Evolutionary conservation across 2,797 vertebrate genomes (phyloP), one percentile per base, ranked within the genome.

Genomic region (Peromyscus aztecus): DNA sequence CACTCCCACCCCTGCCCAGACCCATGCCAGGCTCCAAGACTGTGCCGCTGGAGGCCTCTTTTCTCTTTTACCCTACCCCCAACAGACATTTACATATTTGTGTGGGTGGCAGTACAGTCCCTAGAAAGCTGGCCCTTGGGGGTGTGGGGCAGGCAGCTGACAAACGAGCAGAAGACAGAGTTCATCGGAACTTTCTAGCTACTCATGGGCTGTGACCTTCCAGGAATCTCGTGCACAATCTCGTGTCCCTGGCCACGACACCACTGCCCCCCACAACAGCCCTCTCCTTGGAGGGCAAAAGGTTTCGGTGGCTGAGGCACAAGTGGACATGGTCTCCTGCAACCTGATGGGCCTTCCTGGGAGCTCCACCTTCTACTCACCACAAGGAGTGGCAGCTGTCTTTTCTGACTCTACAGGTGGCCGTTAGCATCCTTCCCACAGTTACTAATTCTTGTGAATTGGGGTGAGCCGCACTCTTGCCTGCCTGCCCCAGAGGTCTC

Each of bases 181-280:
- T 11, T 12, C 29, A 1, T 49, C 12, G n/a, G 55, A 6, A 71
- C 16, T 75, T 52, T 16, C 73, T 0, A 21, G 19, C 46, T 0
- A 10, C 73, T 80, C 0, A 0, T 31, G 27, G n/a, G 17, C 63
- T 3, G 16, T 0, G 31, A 21, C 55, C 27, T 29, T 86, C 31
- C 1, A n/a, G 34, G 52, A n/a, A 31, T 37, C 52, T 0, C 12
- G 27, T 11, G 23, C 11, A 19, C 17, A 49, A 46, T 40, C 4
- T 19, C 52, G 0, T 9, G 55, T 34, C 71, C 2, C 71, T 34
- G 63, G 40, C 34, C 27, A 10, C 5, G 0, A 37, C n/a, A 49
- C 14, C 46, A 52, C 75, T 19, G 34, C 5, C 5, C 57, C 57
- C 40, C 5, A 1, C 2, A 4, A 29, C 49, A 34, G 43, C 23